Evolutionary conservation across 2,113 vertebrate species (phyloP), one percentile per base, ranked within the genome.

Genomic region (Elanus axillaris): DNA sequence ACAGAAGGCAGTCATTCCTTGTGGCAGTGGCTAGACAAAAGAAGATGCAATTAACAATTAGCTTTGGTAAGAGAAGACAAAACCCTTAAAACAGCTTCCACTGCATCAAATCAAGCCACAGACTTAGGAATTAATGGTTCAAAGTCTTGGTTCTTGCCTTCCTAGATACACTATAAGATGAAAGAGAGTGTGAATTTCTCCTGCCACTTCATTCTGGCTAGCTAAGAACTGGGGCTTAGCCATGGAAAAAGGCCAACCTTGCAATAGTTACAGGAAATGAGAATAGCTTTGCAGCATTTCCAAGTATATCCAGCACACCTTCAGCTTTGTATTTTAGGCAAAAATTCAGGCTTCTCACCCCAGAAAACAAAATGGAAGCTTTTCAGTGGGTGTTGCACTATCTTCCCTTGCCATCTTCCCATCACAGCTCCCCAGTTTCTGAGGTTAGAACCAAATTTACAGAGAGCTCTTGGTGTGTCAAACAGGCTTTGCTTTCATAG

Each of bases 31-130:
- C 73, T 76, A 79, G 38, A 96, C 68, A 82, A 94, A 93, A 95
- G 81, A 94, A 87, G 93, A 90, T 76, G 87, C 90, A 97, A 97
- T 96, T 97, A 96, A 91, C 85, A 96, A 96, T 90, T 96, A 96
- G 91, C 71, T 96, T 96, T 94, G 87, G 93, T 94, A 96, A 94
- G 74, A 93, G 45, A 91, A 94, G 81, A 87, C 86, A 95, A 90
- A 95, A 68, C 18, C 16, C 50, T 88, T 85, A 90, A 85, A 91
- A 62, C 16, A 43, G 38, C 63, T 94, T 69, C 42, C 95, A 32
- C 67, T 94, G 81, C 84, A 95, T 59, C 69, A 94, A 75, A 97
- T 94, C 64, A 85, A 93, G 71, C 62, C 77, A 92, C 53, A 97
- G 81, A 74, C 81, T 85, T 62, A 27, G 29, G 63, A 91, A 85